Base-by-base conservation (phyloP, 2,113 vertebrate genomes). In the Brachyhypopomus occidentalis region DNA sequence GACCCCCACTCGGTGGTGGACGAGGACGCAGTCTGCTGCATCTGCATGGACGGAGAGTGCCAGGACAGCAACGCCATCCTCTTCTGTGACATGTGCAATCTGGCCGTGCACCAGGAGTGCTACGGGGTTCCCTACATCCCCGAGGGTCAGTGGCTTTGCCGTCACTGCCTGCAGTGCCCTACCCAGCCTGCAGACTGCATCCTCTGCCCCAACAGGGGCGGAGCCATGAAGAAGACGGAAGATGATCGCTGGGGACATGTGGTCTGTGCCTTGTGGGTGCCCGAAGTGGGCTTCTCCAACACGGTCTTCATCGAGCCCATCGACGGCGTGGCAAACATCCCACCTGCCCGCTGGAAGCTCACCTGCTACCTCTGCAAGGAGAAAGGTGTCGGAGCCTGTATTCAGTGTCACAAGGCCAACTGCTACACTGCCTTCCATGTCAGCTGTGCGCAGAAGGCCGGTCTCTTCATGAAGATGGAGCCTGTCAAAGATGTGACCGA, bases 301-400 rank as follows among this genome's bases (percentile, higher is more conserved):
- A 95, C 96, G 0, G 96, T 97, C 85, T 98, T 99, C 91, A 97
- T 99, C 17, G 98, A 99, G 86, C 98, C 98, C 89, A 99, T 99
- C 3, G 96, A 98, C 0, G 97, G 98, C 4, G 94, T 99, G 84
- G 87, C 93, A 86, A 96, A 97, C 92, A 99, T 99, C 83, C 98
- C 98, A 2, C 93, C 96, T 0, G 97, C 98, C 22, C 95, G 98
- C 88, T 99, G 97, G 98, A 98, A 97, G 90, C 95, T 99, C 89
- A 98, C 96, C 0, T 99, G 98, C 94, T 99, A 98, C 94, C 95
- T 99, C 91, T 99, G 98, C 88, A 99, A 98, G 93, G 95, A 98
- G 92, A 97, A 96, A 86, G 96, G 96, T 0, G 94, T 97, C 14
- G 98, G 98, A 17, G 98, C 97, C 81, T 99, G 98, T 86, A 99